Evolutionary conservation across 2,113 vertebrate genomes (phyloP).

Genomic region (Bothrops jararaca): DNA sequence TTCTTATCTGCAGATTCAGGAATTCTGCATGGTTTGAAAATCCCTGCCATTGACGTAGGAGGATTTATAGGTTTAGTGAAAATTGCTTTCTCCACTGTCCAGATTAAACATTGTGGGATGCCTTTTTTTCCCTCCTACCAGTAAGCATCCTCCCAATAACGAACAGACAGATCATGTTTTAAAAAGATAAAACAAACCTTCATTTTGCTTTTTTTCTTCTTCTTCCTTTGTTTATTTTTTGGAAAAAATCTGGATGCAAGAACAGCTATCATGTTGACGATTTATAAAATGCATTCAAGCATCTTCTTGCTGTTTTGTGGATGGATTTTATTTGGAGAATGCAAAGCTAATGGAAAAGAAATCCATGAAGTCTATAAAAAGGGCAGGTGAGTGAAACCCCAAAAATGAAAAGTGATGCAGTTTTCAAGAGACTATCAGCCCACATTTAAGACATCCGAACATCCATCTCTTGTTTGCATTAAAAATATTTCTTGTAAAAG

Average conservation of each 20-base stretch:
- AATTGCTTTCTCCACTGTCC: slow-evolving; percentile 82
- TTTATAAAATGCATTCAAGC: slow-evolving; percentile 78
- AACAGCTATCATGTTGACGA: slow-evolving; percentile 61
- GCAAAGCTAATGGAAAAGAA: slow-evolving; percentile 66
- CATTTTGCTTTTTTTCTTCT: slow-evolving; percentile 37
- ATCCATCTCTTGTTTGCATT: slow-evolving; percentile 29
- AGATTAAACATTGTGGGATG: slow-evolving; percentile 81
- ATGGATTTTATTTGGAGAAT: slow-evolving; percentile 73
- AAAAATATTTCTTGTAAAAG: neutral
- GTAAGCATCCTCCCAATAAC: slow-evolving; percentile 74
- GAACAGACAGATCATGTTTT: slow-evolving; percentile 71
- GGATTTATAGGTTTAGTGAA: slow-evolving; percentile 87
- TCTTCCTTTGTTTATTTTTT: slow-evolving; percentile 36
- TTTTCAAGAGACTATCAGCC: neutral
- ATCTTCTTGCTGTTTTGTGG: slow-evolving; percentile 77
- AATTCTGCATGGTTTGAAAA: slow-evolving; percentile 76
- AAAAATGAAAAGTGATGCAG: slow-evolving; percentile 7
- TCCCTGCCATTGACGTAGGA: slow-evolving; percentile 83
- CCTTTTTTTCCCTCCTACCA: slow-evolving; percentile 58
- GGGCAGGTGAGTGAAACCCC: slow-evolving; percentile 76
- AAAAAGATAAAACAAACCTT: slow-evolving; percentile 64
- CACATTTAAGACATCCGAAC: neutral
- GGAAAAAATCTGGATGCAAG: slow-evolving; percentile 65
- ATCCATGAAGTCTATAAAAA: slow-evolving; percentile 73
- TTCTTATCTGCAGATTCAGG: slow-evolving; percentile 56